Percentiles rank a stretch among this genome's conserved stretches.
These are phyloP conservation scores for Orchestes rusci DNA, from an alignment of 2,888 invertebrate genomes.

Conservation along the genomic window DNA sequence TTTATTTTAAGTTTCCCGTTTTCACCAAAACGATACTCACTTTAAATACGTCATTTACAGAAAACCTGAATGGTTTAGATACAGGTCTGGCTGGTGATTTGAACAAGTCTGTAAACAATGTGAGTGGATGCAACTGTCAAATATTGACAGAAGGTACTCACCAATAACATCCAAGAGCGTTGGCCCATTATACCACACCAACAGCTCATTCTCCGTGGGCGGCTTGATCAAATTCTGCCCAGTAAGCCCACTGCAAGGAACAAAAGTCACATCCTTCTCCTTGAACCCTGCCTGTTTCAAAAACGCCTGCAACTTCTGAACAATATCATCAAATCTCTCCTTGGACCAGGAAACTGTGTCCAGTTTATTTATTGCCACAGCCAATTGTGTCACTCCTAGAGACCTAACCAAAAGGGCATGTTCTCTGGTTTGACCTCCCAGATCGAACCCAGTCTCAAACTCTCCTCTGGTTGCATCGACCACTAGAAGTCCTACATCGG, in stretches of 20 bases:
- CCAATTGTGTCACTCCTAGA: constrained; percentile 84
- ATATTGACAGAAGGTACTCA: constrained; percentile 33
- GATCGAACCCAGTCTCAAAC: constrained; percentile 98
- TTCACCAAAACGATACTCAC: constrained; percentile 42
- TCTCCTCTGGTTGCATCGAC: constrained; percentile 95
- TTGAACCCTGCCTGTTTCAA: constrained; percentile 89
- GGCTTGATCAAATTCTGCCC: constrained; percentile 82
- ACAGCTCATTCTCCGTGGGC: constrained; percentile 56
- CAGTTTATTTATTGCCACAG: constrained; percentile 94
- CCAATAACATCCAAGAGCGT: constrained; percentile 79
- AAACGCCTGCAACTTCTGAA: constrained; percentile 70
- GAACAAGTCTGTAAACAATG: constrained; percentile 58
- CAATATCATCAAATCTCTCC: constrained; percentile 83
- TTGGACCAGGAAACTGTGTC: constrained; percentile 93
- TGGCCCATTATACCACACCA: constrained; percentile 77
- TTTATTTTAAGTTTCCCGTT: background rate
- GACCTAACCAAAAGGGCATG: constrained; percentile 90
- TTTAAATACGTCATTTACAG: constrained; percentile 93
- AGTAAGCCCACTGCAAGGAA: constrained; percentile 94
- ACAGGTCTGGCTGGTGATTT: constrained; percentile 81
- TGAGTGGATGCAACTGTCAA: background rate
- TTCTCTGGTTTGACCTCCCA: constrained; percentile 96
- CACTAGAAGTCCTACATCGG: constrained; percentile 93
- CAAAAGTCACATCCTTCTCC: constrained; percentile 77
- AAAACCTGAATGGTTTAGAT: constrained; percentile 81